Evolutionary conservation across 2,113 vertebrate genomes (phyloP), one percentile per base, ranked within the genome.

Genomic region (Hippocampus comes): DNA sequence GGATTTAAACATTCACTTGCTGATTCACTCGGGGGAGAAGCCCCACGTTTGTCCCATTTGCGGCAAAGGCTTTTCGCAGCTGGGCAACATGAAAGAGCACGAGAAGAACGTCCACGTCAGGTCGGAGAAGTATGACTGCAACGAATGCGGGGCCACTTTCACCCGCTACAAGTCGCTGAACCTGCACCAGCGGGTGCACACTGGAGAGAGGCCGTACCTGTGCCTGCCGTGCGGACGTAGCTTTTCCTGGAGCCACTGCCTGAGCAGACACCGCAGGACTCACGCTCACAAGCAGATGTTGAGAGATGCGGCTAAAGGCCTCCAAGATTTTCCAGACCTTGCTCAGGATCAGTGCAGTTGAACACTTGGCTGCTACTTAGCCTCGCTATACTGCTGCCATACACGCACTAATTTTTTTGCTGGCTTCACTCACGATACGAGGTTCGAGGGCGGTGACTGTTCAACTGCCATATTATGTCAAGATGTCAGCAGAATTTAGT

Each of bases 41-140:
- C 89, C 89, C 0, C 86, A 91, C 46, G 73, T 87, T 5, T 91
- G 89, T 73, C 82, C 87, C 0, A 78, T 91, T 72, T 91, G 89
- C 2, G 89, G 89, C 0, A 91, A 91, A 81, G 84, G 89, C 56
- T 91, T 91, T 68, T 88, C 89, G 0, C 89, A 91, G 78, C 77
- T 89, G 34, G 89, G 89, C 48, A 91, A 91, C 78, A 89, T 91
- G 89, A 89, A 79, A 42, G 89, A 89, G 25, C 89, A 91, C 1
- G 83, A 89, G 48, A 87, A 88, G 27, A 88, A 84, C 3, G 88
- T 91, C 25, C 89, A 91, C 4, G 77, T 84, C 9, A 88, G 87
- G 67, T 75, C 87, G 0, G 88, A 89, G 8, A 84, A 84, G 0
- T 88, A 88, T 6, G 84, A 82, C 17, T 91, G 89, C 76, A 88